A percentile compares a stretch with the other conserved stretches of the same genome.
Evolutionary conservation across 2,113 vertebrate genomes (phyloP).

Genomic region (Agapornis roseicollis): DNA sequence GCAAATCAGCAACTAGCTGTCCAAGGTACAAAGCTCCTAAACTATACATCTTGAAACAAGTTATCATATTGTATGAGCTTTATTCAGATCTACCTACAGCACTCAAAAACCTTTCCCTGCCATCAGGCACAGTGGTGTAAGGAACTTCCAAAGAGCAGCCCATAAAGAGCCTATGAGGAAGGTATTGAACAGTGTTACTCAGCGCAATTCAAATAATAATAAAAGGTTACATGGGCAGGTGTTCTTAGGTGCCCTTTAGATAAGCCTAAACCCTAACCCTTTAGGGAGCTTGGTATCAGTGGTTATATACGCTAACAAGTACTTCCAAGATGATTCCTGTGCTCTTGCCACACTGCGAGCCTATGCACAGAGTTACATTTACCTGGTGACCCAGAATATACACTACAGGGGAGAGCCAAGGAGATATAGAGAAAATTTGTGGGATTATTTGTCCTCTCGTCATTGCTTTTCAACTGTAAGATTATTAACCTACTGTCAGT

Average conservation of each 20-base stretch:
- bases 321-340: neutral
- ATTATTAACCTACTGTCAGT: neutral
- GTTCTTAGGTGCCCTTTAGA: neutral
- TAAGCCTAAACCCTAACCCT: neutral
- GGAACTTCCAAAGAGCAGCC: neutral
- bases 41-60: neutral
- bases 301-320: neutral
- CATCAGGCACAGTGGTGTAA: neutral
- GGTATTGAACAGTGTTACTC: neutral
- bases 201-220: neutral
- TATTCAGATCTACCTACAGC: neutral
- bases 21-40: neutral
- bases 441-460: neutral
- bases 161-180: neutral
- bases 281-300: neutral
- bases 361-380: neutral
- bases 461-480: neutral
- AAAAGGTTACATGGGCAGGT: neutral
- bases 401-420: neutral
- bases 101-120: neutral
- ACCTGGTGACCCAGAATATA: neutral
- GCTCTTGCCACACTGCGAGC: neutral
- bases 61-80: neutral
- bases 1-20: neutral
- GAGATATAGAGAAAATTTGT: neutral